Evolutionary conservation across 1,140 invertebrate species (phyloP), one percentile per base, ranked within the genome.

Genomic region (Bombus superbus): DNA sequence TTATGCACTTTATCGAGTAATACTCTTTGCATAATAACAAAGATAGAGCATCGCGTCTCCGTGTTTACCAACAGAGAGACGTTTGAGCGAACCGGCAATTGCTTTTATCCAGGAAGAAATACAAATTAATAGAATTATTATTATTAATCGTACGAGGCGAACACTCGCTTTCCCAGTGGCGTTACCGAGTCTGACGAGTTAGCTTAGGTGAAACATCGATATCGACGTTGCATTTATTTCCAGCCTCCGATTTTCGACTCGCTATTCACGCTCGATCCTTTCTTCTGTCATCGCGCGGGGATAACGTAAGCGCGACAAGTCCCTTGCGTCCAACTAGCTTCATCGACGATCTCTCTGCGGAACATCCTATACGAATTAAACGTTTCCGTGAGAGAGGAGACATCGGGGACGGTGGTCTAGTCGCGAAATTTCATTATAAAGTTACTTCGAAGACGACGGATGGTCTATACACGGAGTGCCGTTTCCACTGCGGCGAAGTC

Each of bases 41-140:
- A 62, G 2, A 62, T 13, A n/a, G 28, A 62, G 3, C 10, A 18
- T 40, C 38, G 22, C 22, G 59, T 69, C 25, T 18, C 18, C 18
- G 18, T 35, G 18, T 53, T 22, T 53, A 53, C 1, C 5, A 53
- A 53, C 32, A 32, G 18, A 53, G 62, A n/a, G n/a, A 64, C 44
- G 74, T 71, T 42, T 38, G 22, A 25, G 3, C n/a, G 42, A 47
- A 73, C 25, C 25, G 10, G 2, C 62, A 79, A 79, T 83, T 87
- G 77, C 75, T 75, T 64, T 73, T 74, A 66, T 53, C 69, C 38
- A 9, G 35, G 8, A 57, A 69, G 68, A 75, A 68, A 72, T 59
- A 77, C 62, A n/a, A 47, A 53, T 35, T 88, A 83, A 87, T 83
- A 73, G 47, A 59, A 81, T 89, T 88, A 74, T 89, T 79, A 81